Conservation (phyloP, 2,113 vertebrate genomes). For the Naja naja region DNA sequence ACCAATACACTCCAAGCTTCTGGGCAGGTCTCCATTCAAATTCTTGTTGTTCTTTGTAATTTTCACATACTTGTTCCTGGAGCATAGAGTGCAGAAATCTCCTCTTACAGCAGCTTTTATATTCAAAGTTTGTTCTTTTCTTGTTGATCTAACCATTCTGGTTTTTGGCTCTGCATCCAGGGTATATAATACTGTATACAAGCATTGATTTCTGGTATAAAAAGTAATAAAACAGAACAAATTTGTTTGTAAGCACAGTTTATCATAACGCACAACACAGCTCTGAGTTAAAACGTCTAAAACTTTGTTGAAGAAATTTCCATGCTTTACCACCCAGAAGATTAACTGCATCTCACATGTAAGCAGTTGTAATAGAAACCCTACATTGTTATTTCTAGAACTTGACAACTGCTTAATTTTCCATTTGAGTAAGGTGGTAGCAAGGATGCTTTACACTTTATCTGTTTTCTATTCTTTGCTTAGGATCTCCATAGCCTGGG, state of each 20-base stretch:
- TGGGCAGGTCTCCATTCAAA: background rate
- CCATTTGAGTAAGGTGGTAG: background rate
- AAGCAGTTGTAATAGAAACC: background rate
- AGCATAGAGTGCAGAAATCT: slow-evolving; percentile 13
- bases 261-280: background rate
- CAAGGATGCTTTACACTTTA: background rate
- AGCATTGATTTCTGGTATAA: background rate
- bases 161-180: background rate
- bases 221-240: background rate
- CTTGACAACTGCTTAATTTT: background rate
- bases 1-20: background rate
- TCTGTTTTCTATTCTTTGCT: background rate
- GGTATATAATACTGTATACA: background rate
- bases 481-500: background rate
- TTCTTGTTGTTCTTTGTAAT: background rate
- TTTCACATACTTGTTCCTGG: background rate
- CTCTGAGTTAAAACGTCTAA: background rate
- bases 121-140: background rate
- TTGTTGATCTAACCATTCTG: background rate
- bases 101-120: background rate
- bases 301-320: background rate
- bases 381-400: background rate
- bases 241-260: background rate
- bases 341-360: background rate
- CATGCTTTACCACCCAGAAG: background rate